Percentiles rank a stretch among this genome's conserved stretches.
Conservation (phyloP, 2,888 invertebrate species). For the Aleiodes testaceus region DNA sequence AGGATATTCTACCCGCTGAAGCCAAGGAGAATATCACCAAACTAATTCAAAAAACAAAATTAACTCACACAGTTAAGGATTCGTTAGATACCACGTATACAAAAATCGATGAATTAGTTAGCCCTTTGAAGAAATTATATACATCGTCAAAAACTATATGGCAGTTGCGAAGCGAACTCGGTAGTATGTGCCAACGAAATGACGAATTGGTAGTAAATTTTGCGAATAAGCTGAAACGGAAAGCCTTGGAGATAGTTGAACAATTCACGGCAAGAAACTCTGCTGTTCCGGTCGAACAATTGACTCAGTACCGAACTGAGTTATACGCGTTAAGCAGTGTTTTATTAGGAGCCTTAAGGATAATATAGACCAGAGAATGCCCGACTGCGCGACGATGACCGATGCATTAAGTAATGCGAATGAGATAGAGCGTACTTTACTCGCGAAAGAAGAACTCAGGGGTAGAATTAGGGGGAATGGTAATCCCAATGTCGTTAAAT, state of each 20-base stretch:
- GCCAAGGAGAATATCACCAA: constrained; percentile 25
- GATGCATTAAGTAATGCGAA: not conserved
- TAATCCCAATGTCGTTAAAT: not conserved
- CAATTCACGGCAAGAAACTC: not conserved
- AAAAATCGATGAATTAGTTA: constrained; percentile 18
- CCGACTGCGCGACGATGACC: not conserved
- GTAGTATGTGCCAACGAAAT: constrained; percentile 22
- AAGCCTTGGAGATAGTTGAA: constrained; percentile 23
- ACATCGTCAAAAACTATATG: constrained; percentile 21
- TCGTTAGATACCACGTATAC: not conserved
- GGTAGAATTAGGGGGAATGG: not conserved
- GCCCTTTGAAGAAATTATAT: constrained; percentile 16
- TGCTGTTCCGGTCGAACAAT: not conserved
- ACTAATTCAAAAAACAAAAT: constrained; percentile 18
- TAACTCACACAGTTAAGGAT: constrained; percentile 12
- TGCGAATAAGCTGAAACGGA: constrained; percentile 21
- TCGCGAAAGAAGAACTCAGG: not conserved
- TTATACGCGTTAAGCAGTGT: constrained; percentile 18
- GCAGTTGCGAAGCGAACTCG: constrained; percentile 28
- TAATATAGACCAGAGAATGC: not conserved
- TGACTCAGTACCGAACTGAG: not conserved
- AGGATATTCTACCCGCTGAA: constrained; percentile 20
- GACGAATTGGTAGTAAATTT: constrained; percentile 17
- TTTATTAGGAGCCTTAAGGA: not conserved
- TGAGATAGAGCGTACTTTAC: not conserved